These are phyloP conservation scores for Carcina quercana DNA, from an alignment of 2,888 invertebrate species.

Conservation along the genomic window DNA sequence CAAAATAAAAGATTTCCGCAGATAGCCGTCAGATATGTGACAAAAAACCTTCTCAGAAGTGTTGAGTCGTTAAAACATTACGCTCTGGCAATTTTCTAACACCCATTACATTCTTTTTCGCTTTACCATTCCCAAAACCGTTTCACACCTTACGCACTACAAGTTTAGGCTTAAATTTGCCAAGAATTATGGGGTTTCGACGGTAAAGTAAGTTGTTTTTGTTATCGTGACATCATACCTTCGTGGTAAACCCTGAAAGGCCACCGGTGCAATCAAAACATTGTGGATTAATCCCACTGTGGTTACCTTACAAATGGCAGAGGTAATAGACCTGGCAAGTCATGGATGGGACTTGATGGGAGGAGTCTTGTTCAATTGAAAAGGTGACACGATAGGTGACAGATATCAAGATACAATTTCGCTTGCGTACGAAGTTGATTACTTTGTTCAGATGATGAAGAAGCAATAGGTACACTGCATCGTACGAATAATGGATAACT, in stretches of 20 bases:
- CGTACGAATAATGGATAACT: too few species aligned
- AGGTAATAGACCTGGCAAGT: too few species aligned
- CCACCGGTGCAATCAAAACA: slow-evolving; percentile 57
- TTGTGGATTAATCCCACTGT: slow-evolving; percentile 55
- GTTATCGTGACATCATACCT: slow-evolving; percentile 30
- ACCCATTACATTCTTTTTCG: not conserved
- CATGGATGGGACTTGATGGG: too few species aligned
- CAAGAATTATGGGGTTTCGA: too few species aligned
- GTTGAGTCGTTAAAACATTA: slow-evolving; percentile 52
- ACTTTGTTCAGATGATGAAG: too few species aligned
- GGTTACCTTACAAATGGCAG: slow-evolving; percentile 43
- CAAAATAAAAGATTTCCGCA: slow-evolving; percentile 4
- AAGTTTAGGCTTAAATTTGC: too few species aligned
- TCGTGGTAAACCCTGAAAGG: slow-evolving; percentile 29
- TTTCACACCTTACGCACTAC: slow-evolving; percentile 21
- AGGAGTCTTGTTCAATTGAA: too few species aligned
- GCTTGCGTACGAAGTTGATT: too few species aligned
- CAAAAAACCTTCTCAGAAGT: slow-evolving; percentile 40
- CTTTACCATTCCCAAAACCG: not conserved
- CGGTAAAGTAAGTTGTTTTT: too few species aligned
- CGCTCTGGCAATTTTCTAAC: slow-evolving; percentile 37
- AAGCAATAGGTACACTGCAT: too few species aligned
- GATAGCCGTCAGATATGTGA: slow-evolving; percentile 4
- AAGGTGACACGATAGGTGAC: too few species aligned
- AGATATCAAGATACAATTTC: too few species aligned